Evolutionary conservation across 2,888 invertebrate genomes (phyloP).

Genomic region (Lasius platythorax): DNA sequence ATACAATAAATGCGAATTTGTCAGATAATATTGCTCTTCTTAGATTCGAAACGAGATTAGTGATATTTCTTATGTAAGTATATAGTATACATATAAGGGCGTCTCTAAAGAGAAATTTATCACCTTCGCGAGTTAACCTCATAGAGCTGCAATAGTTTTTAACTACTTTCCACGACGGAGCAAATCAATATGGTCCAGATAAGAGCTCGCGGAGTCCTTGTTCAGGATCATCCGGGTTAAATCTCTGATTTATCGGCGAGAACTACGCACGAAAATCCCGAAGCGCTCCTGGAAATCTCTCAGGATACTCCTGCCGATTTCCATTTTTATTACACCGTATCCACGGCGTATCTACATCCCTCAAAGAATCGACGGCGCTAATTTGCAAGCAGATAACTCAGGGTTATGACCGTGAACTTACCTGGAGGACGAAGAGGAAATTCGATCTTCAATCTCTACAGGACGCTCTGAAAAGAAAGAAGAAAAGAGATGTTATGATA

Average conservation of each 20-base stretch:
- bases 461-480: neutral
- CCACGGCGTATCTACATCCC: conserved; percentile 55
- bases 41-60: neutral
- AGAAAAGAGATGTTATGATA: neutral
- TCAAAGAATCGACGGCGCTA: conserved; percentile 59
- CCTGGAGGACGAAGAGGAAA: neutral
- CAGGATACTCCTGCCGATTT: conserved; percentile 63
- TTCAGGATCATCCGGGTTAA: conserved; percentile 70
- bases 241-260: conserved; percentile 66
- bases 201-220: conserved; percentile 57
- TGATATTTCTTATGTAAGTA: neutral
- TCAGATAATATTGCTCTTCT: neutral
- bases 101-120: conserved; percentile 44
- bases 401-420: conserved; percentile 55
- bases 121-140: conserved; percentile 16
- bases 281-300: conserved; percentile 52
- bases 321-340: conserved; percentile 72
- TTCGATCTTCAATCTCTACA: neutral
- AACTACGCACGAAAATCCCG: conserved; percentile 59
- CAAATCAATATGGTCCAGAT: conserved; percentile 64
- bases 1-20: conserved; percentile 26
- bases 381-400: conserved; percentile 72
- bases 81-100: neutral
- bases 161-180: conserved; percentile 57
- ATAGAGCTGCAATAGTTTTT: conserved; percentile 57